Evolutionary conservation across 2,113 vertebrate species (phyloP).

Genomic region (Leptobrachium leishanense): DNA sequence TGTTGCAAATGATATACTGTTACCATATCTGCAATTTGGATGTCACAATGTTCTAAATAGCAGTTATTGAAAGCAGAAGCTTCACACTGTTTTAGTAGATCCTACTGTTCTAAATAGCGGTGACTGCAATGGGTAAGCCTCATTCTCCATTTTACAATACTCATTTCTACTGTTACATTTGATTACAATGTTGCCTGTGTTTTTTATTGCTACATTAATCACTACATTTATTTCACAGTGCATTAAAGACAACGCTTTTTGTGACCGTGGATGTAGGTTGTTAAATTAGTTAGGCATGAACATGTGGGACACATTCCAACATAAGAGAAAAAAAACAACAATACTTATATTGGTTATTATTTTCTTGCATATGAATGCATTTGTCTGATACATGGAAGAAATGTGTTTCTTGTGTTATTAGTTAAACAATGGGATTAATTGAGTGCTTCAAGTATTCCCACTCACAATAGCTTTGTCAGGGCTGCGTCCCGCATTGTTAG

Average conservation of each 20-base stretch:
- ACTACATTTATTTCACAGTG: not conserved
- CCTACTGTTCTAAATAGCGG: constrained; percentile 2
- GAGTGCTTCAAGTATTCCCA: too few species aligned
- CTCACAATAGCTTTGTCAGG: too few species aligned
- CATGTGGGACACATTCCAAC: too few species aligned
- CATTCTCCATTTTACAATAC: not conserved
- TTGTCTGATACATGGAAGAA: too few species aligned
- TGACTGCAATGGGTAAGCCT: not conserved
- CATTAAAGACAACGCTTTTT: not conserved
- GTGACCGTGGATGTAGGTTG: too few species aligned
- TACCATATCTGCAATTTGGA: constrained; percentile 20
- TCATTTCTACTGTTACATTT: not conserved
- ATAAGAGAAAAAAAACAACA: too few species aligned
- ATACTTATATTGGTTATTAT: too few species aligned
- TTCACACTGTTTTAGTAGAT: constrained; percentile 9
- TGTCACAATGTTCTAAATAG: constrained; percentile 16
- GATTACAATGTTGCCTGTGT: constrained; percentile 1
- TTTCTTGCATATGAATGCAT: too few species aligned
- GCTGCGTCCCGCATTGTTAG: too few species aligned
- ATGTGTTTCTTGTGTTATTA: too few species aligned
- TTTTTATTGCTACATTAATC: constrained; percentile 9
- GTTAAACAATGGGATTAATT: too few species aligned
- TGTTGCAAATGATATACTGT: constrained; percentile 7
- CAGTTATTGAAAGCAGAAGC: not conserved
- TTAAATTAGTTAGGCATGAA: too few species aligned